These are phyloP conservation scores for Cryptoblepharus egeriae DNA, from an alignment of 2,797 vertebrate genomes.

Conservation along the genomic window DNA sequence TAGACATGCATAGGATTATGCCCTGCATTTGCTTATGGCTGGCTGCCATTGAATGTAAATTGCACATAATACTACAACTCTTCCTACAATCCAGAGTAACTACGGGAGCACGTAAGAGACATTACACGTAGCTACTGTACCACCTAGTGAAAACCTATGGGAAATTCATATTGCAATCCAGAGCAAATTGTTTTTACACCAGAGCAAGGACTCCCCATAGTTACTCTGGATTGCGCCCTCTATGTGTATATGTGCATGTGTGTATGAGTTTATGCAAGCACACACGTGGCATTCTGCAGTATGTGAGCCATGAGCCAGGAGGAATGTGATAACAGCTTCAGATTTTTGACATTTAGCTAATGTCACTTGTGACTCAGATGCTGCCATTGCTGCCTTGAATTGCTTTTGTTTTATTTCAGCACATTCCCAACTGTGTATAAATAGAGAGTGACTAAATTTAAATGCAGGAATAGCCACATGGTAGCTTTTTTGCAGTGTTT, in stretches of 20 bases:
- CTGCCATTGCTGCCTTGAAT: conserved; percentile 33
- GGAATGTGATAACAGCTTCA: conserved; percentile 51
- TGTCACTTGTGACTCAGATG: conserved; percentile 27
- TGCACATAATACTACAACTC: not conserved
- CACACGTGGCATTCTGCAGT: not conserved
- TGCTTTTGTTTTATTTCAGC: conserved; percentile 36
- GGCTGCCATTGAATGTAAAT: conserved; percentile 8
- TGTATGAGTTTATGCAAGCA: not conserved
- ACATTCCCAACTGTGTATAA: conserved; percentile 28
- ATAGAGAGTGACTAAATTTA: not conserved
- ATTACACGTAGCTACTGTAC: too few relatives aligned
- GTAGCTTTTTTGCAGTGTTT: rapidly evolving
- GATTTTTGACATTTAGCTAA: conserved; percentile 27
- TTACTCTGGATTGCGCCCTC: too few relatives aligned
- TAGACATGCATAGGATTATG: too few relatives aligned
- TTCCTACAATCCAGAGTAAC: too few relatives aligned
- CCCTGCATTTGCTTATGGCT: conserved; percentile 30
- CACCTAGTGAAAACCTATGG: too few relatives aligned
- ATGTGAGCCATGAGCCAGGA: conserved; percentile 40
- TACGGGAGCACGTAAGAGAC: too few relatives aligned
- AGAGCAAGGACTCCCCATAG: too few relatives aligned
- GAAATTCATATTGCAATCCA: too few relatives aligned
- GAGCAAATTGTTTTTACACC: too few relatives aligned
- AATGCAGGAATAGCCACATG: not conserved
- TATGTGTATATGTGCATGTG: too few relatives aligned